These are phyloP conservation scores for Peromyscus melanophrys DNA, from an alignment of 2,797 vertebrate species.

Conservation along the genomic window DNA sequence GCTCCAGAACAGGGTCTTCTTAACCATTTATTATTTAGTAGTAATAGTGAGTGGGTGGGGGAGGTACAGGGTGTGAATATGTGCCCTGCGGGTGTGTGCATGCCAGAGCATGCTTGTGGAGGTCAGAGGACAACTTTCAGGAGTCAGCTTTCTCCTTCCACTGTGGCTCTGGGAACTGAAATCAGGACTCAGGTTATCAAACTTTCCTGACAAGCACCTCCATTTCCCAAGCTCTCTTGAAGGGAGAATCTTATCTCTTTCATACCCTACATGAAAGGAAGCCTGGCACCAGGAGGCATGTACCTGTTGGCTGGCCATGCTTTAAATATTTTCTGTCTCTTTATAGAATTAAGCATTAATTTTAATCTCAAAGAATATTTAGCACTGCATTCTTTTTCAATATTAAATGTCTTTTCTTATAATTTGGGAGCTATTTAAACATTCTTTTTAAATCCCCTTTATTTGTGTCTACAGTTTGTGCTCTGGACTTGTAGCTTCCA, in stretches of 20 bases:
- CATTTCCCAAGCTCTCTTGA: not conserved
- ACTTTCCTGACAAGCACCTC: not conserved
- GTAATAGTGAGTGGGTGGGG: no score
- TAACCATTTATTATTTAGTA: not conserved
- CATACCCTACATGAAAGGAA: not conserved
- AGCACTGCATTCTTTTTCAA: slow-evolving; percentile 21
- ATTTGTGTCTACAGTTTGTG: slow-evolving; percentile 89
- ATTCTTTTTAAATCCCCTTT: slow-evolving; percentile 53
- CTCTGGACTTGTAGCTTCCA: slow-evolving; percentile 93
- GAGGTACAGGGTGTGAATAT: not conserved
- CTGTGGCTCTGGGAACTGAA: not conserved
- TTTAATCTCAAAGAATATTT: slow-evolving; percentile 38
- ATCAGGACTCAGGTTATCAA: not conserved
- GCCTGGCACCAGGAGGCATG: not conserved
- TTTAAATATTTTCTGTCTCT: not conserved
- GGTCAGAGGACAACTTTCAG: not conserved
- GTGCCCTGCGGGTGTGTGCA: not conserved
- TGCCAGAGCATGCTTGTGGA: not conserved
- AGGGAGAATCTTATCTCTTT: not conserved
- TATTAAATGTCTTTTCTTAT: slow-evolving; percentile 34
- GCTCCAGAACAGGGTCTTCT: not conserved
- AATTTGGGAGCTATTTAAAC: not conserved
- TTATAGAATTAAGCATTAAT: slow-evolving; percentile 5
- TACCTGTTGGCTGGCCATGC: not conserved
- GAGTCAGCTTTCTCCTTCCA: not conserved